Percentiles rank a stretch among this genome's conserved stretches.
Evolutionary conservation across 2,797 vertebrate genomes (phyloP).

Genomic region (Sus cebifrons): DNA sequence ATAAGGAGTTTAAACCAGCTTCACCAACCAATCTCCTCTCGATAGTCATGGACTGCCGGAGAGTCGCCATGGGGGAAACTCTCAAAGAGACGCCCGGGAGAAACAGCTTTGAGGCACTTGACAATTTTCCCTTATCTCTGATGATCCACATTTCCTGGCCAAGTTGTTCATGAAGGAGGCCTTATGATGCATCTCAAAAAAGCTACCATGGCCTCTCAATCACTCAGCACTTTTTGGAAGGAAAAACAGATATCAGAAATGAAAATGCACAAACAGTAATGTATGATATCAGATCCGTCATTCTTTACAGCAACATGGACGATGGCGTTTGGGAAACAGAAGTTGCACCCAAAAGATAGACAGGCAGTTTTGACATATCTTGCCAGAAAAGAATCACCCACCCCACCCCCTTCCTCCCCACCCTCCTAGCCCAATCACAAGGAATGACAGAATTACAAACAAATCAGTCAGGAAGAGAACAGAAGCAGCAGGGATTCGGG

Average conservation of each 20-base stretch:
- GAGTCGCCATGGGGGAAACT: not conserved
- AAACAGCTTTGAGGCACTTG: slow-evolving; percentile 14
- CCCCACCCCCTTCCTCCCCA: not conserved
- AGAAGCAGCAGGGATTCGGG: not conserved
- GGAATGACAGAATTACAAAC: slow-evolving; percentile 75
- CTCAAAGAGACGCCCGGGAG: not conserved
- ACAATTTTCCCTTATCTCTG: not conserved
- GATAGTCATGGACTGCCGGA: not conserved
- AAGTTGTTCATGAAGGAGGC: not conserved
- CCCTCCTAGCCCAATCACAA: not conserved
- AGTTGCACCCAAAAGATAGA: slow-evolving; percentile 75
- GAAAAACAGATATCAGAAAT: not conserved
- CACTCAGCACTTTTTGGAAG: not conserved
- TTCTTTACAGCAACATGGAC: slow-evolving; percentile 58
- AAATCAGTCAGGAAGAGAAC: slow-evolving; percentile 57
- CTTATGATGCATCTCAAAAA: slow-evolving; percentile 8
- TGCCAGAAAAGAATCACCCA: slow-evolving; percentile 67
- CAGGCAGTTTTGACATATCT: slow-evolving; percentile 77
- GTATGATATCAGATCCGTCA: not conserved
- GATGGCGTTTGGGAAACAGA: slow-evolving; percentile 43
- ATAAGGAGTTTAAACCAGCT: slow-evolving; percentile 3
- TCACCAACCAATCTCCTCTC: not conserved
- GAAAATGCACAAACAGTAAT: not conserved
- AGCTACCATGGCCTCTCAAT: not conserved
- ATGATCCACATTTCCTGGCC: not conserved